phyloP scores from a whole-genome alignment of 2,888 invertebrate species.

The Hydraecia micacea region DNA sequence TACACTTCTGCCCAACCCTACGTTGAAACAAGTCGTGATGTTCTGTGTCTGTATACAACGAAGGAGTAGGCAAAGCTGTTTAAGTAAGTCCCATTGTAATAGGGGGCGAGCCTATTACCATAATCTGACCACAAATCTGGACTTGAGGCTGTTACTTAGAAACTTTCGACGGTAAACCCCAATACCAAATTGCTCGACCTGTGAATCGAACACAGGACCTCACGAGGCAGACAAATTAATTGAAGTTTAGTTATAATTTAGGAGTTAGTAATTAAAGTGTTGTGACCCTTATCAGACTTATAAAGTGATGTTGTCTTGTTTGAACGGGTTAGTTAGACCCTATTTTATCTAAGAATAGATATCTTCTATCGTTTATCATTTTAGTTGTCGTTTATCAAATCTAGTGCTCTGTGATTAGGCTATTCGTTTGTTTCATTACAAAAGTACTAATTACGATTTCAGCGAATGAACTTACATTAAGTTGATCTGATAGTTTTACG shows the following conservation, averaged over 20 bases:
- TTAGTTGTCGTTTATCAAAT: conserved; percentile 2
- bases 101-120: background rate
- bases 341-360: background rate
- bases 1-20: background rate
- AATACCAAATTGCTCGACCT: background rate
- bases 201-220: background rate
- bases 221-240: conserved; percentile 37
- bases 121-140: background rate
- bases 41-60: background rate
- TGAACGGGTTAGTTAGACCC: background rate
- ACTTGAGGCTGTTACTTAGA: background rate
- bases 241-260: conserved; percentile 44
- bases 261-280: conserved; percentile 70
- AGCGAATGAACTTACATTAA: background rate
- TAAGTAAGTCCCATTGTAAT: too few species aligned
- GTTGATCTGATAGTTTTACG: background rate
- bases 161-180: background rate
- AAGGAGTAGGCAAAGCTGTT: background rate
- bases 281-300: conserved; percentile 63
- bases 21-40: background rate
- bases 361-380: conserved; percentile 12
- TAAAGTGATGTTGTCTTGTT: conserved; percentile 39
- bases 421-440: conserved; percentile 22
- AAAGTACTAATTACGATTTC: background rate
- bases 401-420: conserved; percentile 18